A percentile compares a stretch with the other conserved stretches of the same genome.
Evolutionary conservation across 2,888 invertebrate genomes (phyloP).

Genomic region (Ypsolopha scabrella): DNA sequence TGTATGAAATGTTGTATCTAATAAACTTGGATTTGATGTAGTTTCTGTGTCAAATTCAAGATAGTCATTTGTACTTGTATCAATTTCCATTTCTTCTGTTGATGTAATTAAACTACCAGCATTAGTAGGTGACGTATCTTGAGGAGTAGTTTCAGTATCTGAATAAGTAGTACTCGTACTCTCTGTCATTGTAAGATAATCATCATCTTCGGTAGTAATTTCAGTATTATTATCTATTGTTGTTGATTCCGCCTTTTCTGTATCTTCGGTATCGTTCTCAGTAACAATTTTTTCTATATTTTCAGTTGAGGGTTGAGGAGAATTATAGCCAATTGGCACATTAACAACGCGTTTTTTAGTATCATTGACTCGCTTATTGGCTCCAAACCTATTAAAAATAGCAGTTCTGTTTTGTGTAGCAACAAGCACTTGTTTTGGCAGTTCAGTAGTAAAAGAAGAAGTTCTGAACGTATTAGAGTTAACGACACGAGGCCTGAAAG

Average conservation of each 20-base stretch:
- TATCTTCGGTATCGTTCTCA: conserved; percentile 7
- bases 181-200: conserved; percentile 46
- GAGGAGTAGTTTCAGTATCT: conserved; percentile 26
- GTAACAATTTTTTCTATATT: conserved; percentile 15
- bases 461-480: conserved; percentile 58
- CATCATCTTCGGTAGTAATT: conserved; percentile 34
- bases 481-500: conserved; percentile 43
- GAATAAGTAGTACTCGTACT: conserved; percentile 21
- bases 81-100: conserved; percentile 38
- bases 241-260: conserved; percentile 27
- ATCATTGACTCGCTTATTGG: conserved; percentile 34
- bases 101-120: conserved; percentile 31
- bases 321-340: conserved; percentile 47
- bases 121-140: conserved; percentile 28
- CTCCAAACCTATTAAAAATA: conserved; percentile 35
- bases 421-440: conserved; percentile 32
- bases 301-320: conserved; percentile 18
- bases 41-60: conserved; percentile 40
- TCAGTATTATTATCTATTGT: conserved; percentile 14
- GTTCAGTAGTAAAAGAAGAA: conserved; percentile 49
- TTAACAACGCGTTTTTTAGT: conserved; percentile 55
- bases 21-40: conserved; percentile 14
- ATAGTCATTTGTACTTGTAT: conserved; percentile 49
- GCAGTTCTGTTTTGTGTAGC: conserved; percentile 39
- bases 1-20: neutral